Percentiles rank a stretch among this genome's conserved stretches.
These are phyloP conservation scores for Harpagoxenus sublaevis DNA, from an alignment of 2,888 invertebrate genomes.

Conservation along the genomic window DNA sequence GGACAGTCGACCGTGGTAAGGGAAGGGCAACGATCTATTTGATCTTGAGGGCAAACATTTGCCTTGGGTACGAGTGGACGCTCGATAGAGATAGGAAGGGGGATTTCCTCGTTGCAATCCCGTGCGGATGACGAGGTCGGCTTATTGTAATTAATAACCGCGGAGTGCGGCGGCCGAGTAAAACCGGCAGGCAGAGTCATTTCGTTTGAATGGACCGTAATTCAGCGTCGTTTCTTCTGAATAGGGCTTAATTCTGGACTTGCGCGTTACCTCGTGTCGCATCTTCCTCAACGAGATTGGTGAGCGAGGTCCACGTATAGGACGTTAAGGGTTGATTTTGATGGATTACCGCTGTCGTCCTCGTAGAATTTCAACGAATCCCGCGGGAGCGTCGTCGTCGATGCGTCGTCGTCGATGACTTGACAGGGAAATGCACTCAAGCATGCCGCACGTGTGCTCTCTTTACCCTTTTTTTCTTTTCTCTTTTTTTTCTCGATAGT, in stretches of 20 bases:
- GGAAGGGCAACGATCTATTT: slow-evolving; percentile 77
- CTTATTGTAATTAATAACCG: slow-evolving; percentile 82
- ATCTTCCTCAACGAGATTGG: slow-evolving; percentile 46
- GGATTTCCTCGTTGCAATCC: slow-evolving; percentile 23
- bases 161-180: slow-evolving; percentile 60
- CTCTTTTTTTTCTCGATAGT: neutral
- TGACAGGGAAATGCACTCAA: slow-evolving; percentile 54
- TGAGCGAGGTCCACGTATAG: slow-evolving; percentile 30
- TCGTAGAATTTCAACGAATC: slow-evolving; percentile 71
- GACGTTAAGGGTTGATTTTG: slow-evolving; percentile 78
- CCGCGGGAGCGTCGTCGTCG: slow-evolving; percentile 62
- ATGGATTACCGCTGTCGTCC: slow-evolving; percentile 76
- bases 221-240: slow-evolving; percentile 82
- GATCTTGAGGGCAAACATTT: slow-evolving; percentile 77
- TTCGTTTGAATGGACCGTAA: slow-evolving; percentile 83
- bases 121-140: slow-evolving; percentile 54
- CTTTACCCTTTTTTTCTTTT: neutral
- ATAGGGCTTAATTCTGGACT: slow-evolving; percentile 82
- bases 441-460: neutral
- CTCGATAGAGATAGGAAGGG: slow-evolving; percentile 29
- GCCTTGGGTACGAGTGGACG: slow-evolving; percentile 54
- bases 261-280: slow-evolving; percentile 67
- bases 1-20: neutral
- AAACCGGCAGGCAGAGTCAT: slow-evolving; percentile 75
- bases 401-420: slow-evolving; percentile 44